phyloP scores from a whole-genome alignment of 2,888 invertebrate species.

The Ichneumon xanthorius region DNA sequence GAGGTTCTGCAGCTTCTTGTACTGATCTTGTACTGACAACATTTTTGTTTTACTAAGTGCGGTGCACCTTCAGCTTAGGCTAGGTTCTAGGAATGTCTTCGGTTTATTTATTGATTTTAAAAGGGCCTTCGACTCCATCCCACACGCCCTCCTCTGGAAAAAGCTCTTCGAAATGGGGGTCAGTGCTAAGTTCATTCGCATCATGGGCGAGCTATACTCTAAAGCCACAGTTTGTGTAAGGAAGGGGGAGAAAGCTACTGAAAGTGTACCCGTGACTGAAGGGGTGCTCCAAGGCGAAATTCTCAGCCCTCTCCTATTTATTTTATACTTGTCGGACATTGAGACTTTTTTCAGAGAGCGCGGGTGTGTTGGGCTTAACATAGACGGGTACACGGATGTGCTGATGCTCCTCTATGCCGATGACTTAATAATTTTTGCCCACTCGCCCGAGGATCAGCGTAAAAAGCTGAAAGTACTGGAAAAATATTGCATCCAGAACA shows the following conservation, averaged over 20 bases:
- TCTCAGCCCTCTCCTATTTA: too few species aligned
- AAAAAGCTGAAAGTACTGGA: conserved; percentile 7
- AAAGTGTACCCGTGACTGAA: not conserved
- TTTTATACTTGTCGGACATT: conserved; percentile 37
- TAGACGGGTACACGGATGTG: conserved; percentile 20
- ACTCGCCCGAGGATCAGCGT: conserved; percentile 7
- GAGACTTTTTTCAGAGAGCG: conserved; percentile 16
- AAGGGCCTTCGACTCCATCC: conserved; percentile 60
- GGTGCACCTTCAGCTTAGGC: conserved; percentile 50
- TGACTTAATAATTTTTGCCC: conserved; percentile 32
- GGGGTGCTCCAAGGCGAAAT: too few species aligned
- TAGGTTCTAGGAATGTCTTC: conserved; percentile 47
- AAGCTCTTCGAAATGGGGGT: conserved; percentile 57
- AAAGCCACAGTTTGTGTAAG: not conserved
- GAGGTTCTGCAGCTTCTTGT: conserved; percentile 47
- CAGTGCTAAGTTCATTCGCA: conserved; percentile 64
- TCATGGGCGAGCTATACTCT: conserved; percentile 52
- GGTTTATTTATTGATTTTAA: conserved; percentile 67
- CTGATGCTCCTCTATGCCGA: conserved; percentile 38
- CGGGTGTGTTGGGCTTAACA: conserved; percentile 16
- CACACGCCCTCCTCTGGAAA: conserved; percentile 60
- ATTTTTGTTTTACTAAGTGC: conserved; percentile 62
- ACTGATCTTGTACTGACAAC: conserved; percentile 63
- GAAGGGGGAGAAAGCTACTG: not conserved
- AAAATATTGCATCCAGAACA: conserved; percentile 16